phyloP scores from a whole-genome alignment of 2,888 invertebrate species.

The Xestia c-nigrum region DNA sequence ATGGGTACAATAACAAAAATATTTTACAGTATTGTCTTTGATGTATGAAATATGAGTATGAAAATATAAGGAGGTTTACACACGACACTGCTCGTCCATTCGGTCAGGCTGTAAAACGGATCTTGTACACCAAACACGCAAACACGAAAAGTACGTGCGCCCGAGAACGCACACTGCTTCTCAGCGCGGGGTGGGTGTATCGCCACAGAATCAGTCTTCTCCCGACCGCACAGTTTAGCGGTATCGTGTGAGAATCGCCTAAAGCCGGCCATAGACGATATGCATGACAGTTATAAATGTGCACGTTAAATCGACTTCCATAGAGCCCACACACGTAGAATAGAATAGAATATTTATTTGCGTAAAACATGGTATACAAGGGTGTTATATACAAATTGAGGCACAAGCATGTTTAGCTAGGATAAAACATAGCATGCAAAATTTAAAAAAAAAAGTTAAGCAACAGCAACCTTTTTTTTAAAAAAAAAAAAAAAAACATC shows the following conservation, averaged over 20 bases:
- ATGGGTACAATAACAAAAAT: conserved; percentile 35
- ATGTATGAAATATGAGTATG: conserved; percentile 12
- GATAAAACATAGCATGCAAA: too few species aligned
- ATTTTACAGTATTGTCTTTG: conserved; percentile 57
- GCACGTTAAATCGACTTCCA: not conserved
- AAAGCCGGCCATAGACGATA: not conserved
- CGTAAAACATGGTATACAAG: too few species aligned
- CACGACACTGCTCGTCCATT: not conserved
- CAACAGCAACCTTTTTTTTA: too few species aligned
- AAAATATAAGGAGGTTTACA: conserved; percentile 33
- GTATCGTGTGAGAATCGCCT: not conserved
- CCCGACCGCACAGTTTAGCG: not conserved
- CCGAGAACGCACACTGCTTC: too few species aligned
- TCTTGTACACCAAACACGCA: not conserved
- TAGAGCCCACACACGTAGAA: not conserved
- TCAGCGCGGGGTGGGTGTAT: not conserved
- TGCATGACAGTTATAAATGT: not conserved
- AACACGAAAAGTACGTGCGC: not conserved
- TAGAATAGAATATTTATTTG: too few species aligned
- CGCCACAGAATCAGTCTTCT: not conserved
- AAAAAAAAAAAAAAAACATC: too few species aligned
- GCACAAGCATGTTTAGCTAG: too few species aligned
- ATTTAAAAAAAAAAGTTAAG: too few species aligned
- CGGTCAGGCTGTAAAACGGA: not conserved
- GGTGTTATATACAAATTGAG: too few species aligned